Evolutionary conservation across 2,797 vertebrate species (phyloP), one percentile per base, ranked within the genome.

Genomic region (Benthosema pterotum): DNA sequence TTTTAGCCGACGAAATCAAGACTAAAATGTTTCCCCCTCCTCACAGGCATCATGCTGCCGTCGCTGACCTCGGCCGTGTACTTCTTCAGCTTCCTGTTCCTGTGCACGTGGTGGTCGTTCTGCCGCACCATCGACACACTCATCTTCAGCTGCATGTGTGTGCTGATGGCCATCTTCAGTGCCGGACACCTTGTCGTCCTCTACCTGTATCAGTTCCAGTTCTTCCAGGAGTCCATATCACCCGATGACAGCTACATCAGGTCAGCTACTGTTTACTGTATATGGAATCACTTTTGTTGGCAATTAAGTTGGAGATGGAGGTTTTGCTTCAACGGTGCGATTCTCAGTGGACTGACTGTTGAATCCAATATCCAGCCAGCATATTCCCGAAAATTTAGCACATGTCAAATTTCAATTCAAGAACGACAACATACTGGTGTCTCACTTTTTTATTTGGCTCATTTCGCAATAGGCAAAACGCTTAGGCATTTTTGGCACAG

Each of bases 71-170:
- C 97, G 7, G 92, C 94, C 0, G 94, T 97, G 59, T 99, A 99
- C 92, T 99, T 99, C 90, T 94, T 98, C 75, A 93, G 94, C 68
- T 99, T 99, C 87, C 87, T 99, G 86, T 96, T 95, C 75, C 91
- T 99, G 69, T 97, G 98, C 79, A 99, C 97, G 12, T 99, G 98
- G 97, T 99, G 98, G 97, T 98, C 97, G n/a, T 95, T 97, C 83
- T 92, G 97, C 82, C 94, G 91, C 75, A 93, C 91, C 5, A 96
- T 99, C 48, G 94, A 97, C 93, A 96, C 93, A 1, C 93, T 99
- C 83, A 89, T 98, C 74, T 99, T 99, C 93, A 98, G 97, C 94
- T 99, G 96, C 80, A 92, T 99, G 85, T 99, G 97, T 70, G 96
- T 99, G 56, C 89, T 99, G 80, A 96, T 99, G 94, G 95, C 97